A percentile compares a stretch with the other conserved stretches of the same genome.
Evolutionary conservation across 2,888 invertebrate species (phyloP).

Genomic region (Agriopis marginaria): DNA sequence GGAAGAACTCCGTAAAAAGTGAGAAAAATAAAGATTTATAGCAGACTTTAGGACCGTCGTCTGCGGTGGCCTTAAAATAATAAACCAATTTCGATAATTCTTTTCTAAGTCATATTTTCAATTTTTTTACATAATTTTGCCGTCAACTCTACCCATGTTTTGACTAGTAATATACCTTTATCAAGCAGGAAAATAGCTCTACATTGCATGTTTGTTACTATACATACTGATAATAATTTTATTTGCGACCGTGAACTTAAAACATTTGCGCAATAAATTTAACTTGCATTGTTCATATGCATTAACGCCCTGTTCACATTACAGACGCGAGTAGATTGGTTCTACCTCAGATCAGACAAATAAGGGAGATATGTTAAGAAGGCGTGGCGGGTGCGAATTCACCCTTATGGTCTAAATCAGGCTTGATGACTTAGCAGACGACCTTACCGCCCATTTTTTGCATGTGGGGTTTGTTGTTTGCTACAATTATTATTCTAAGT

Average conservation of each 20-base stretch:
- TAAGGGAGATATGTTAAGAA: too few species aligned
- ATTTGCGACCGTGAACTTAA: constrained; percentile 6
- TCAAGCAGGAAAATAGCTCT: constrained; percentile 24
- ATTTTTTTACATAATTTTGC: constrained; percentile 1
- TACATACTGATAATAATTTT: constrained; percentile 12
- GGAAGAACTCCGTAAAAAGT: too few species aligned
- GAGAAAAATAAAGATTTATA: too few species aligned
- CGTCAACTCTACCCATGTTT: constrained; percentile 11
- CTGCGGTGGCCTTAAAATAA: not conserved
- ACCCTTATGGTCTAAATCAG: too few species aligned
- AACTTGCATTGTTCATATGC: not conserved
- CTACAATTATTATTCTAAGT: too few species aligned
- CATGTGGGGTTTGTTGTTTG: too few species aligned
- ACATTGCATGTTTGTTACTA: constrained; percentile 10
- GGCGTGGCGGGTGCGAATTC: too few species aligned
- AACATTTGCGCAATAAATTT: not conserved
- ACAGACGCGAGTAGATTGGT: too few species aligned
- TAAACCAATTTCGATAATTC: not conserved
- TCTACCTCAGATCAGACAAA: too few species aligned
- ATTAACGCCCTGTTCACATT: not conserved
- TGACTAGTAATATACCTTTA: constrained; percentile 18
- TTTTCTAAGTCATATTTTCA: not conserved
- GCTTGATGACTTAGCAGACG: too few species aligned
- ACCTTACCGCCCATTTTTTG: too few species aligned
- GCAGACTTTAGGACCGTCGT: not conserved